These are phyloP conservation scores for Microctonus brassicae DNA, from an alignment of 2,888 invertebrate species.

Conservation along the genomic window DNA sequence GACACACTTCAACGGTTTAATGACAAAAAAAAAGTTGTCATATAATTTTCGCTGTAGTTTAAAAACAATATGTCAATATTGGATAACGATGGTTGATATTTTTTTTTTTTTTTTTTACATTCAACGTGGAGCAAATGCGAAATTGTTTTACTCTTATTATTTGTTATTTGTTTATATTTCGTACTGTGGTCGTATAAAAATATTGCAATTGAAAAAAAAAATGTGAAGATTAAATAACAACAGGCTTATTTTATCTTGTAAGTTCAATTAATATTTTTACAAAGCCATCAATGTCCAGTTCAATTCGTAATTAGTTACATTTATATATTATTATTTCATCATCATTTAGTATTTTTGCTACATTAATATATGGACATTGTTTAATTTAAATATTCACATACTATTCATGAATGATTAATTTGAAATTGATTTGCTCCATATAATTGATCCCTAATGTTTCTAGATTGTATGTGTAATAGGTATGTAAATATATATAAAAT, in stretches of 20 bases:
- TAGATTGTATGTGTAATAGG: slow-evolving; percentile 50
- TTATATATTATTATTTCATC: neutral
- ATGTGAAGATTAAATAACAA: too few species aligned
- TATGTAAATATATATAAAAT: slow-evolving; percentile 64
- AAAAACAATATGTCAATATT: neutral
- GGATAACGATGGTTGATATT: neutral
- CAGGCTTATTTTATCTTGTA: too few species aligned
- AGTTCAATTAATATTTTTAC: too few species aligned
- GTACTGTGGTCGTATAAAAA: too few species aligned
- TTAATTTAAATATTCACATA: slow-evolving; percentile 1
- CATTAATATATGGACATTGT: neutral
- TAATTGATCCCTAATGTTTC: neutral
- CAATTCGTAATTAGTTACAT: too few species aligned
- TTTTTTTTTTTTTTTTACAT: neutral
- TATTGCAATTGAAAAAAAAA: too few species aligned
- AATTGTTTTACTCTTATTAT: too few species aligned
- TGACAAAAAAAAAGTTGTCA: neutral
- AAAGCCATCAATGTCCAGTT: too few species aligned
- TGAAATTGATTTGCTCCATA: neutral
- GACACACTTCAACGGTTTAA: neutral
- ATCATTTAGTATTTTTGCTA: too few species aligned
- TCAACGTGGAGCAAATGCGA: too few species aligned
- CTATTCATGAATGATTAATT: neutral
- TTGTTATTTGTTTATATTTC: too few species aligned
- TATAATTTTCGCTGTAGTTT: neutral